A percentile compares a stretch with the other conserved stretches of the same genome.
phyloP scores from a whole-genome alignment of 2,888 invertebrate genomes.

The Amphipoea oculea region DNA sequence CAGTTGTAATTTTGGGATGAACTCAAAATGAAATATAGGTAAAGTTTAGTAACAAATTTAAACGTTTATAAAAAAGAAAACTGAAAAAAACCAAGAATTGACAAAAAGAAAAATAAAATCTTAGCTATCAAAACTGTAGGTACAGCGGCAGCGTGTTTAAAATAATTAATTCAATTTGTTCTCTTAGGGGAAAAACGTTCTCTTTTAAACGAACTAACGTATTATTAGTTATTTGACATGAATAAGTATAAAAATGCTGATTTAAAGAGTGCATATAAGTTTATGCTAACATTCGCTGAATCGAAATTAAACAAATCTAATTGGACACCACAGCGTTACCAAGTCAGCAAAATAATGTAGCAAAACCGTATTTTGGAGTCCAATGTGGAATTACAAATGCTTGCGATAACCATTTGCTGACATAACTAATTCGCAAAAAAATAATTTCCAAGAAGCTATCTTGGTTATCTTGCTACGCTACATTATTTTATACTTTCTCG shows the following conservation, averaged over 20 bases:
- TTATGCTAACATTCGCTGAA: background rate
- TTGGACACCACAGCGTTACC: slow-evolving; percentile 6
- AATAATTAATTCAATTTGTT: background rate
- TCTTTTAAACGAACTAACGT: background rate
- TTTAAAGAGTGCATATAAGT: background rate
- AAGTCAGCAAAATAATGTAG: background rate
- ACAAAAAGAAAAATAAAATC: background rate
- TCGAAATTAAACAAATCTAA: slow-evolving; percentile 28
- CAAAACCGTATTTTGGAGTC: background rate
- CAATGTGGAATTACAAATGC: background rate
- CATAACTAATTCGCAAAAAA: background rate
- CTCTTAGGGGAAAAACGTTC: too few relatives aligned
- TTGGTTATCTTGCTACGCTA: background rate
- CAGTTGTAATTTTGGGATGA: background rate
- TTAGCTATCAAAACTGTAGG: background rate
- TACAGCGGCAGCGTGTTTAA: background rate
- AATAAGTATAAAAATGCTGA: background rate
- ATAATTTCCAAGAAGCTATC: background rate
- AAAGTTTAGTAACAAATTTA: background rate
- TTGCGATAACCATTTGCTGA: too few relatives aligned
- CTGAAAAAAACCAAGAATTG: background rate
- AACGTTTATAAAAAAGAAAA: background rate
- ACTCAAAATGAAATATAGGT: background rate
- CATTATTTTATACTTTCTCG: background rate
- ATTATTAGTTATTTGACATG: background rate